A percentile compares a stretch with the other conserved stretches of the same genome.
Conservation (phyloP, 2,888 invertebrate genomes). For the Rambutsinella grinnellia region DNA sequence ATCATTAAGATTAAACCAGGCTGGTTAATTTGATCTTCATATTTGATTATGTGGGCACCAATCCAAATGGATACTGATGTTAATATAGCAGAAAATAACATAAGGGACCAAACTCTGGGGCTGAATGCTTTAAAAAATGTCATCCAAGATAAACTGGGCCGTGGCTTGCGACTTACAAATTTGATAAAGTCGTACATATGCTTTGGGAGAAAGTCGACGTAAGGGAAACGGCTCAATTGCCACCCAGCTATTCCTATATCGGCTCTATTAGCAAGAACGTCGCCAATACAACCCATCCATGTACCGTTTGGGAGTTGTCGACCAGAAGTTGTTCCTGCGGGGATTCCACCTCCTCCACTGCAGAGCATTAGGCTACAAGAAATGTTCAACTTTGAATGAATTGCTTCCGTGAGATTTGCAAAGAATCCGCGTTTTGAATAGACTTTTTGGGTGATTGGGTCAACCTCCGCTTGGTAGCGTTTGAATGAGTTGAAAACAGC, state of each 20-base stretch:
- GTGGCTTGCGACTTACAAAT: conserved; percentile 14
- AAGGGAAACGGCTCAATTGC: neutral
- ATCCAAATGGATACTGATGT: conserved; percentile 11
- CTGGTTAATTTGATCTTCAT: neutral
- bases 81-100: neutral
- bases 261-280: conserved; percentile 1
- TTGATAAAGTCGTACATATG: conserved; percentile 37
- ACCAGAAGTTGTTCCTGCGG: conserved; percentile 7
- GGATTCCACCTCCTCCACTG: neutral
- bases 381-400: conserved; percentile 9
- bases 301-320: conserved; percentile 18
- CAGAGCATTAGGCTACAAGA: neutral
- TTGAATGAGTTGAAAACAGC: conserved; percentile 23
- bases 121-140: conserved; percentile 25
- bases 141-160: conserved; percentile 5
- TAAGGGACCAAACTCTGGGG: neutral
- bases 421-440: conserved; percentile 27
- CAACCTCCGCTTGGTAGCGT: conserved; percentile 9
- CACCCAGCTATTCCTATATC: conserved; percentile 24
- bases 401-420: conserved; percentile 26
- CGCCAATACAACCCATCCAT: conserved; percentile 29
- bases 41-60: neutral
- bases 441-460: neutral
- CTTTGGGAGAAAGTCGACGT: conserved; percentile 21
- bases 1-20: neutral